Base-by-base conservation (phyloP, 2,888 invertebrate species). In the Oasisia sp. region DNA sequence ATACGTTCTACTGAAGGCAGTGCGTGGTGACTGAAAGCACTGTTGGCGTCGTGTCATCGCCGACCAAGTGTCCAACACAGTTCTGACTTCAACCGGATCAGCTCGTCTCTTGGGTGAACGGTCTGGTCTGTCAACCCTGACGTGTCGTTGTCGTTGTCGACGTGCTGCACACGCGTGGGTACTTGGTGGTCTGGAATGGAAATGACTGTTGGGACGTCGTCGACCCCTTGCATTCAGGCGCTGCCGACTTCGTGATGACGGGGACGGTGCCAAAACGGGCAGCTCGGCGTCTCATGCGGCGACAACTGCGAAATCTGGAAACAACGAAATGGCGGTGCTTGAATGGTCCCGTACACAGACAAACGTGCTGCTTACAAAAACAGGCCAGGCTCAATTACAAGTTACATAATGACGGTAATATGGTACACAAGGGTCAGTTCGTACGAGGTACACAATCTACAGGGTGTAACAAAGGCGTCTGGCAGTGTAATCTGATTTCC, bases 221-320 rank as follows among this genome's bases (percentile, higher is more conserved):
- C 19, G 74, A 74, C 19, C 14, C 74, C 74, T 74, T 74, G 74
- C 19, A 27, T 74, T 74, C 27, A 74, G n/a, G 74, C 27, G 74
- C 14, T 74, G 74, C 14, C 27, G 74, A 27, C n/a, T 74, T 74
- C 19, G n/a, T 74, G 74, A 74, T n/a, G 5, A 74, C 74, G 14
- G 74, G 74, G 27, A 74, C 74, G 27, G 74, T 27, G 74, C 27
- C 74, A 27, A 74, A 74, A 27, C 74, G 74, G 27, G 74, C 74
- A 27, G 74, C 7, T 27, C 74, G 74, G 7, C 74, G 74, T 27
- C 74, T 74, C n/a, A n/a, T 74, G 7, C 74, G 74, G n/a, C 74
- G 74, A 74, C 74, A 74, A 27, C 74, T 74, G 74, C 74, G 74
- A n/a, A 74, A 74, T 74, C 74, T 74, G 74, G 74, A 74, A 74